These are phyloP conservation scores for Loripinus fragilis DNA, from an alignment of 2,888 invertebrate species.

Conservation along the genomic window DNA sequence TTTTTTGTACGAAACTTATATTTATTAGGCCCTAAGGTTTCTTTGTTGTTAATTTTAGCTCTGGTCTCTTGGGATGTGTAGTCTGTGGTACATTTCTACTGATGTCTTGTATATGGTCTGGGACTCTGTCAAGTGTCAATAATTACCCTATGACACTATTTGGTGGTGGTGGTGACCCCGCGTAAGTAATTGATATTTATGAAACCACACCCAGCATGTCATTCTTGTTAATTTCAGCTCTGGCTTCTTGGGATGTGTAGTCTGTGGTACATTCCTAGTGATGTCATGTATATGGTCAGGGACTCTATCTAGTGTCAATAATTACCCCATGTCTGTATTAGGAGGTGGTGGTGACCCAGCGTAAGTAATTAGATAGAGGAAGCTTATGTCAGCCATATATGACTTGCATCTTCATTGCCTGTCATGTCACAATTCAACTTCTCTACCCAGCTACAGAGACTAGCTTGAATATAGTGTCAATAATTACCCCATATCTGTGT, in stretches of 20 bases:
- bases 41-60: too few species aligned
- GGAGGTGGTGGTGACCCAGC: constrained; percentile 24
- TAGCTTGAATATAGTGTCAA: constrained; percentile 33
- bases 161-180: constrained; percentile 23
- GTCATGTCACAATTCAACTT: too few species aligned
- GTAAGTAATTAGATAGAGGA: too few species aligned
- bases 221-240: constrained; percentile 33
- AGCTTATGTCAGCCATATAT: too few species aligned
- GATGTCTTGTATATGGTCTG: constrained; percentile 42
- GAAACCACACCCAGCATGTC: too few species aligned
- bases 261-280: constrained; percentile 45
- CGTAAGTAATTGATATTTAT: too few species aligned
- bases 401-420: too few species aligned
- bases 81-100: constrained; percentile 45
- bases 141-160: constrained; percentile 39
- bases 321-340: constrained; percentile 38
- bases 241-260: constrained; percentile 35
- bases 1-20: too few species aligned
- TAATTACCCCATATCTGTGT: constrained; percentile 37
- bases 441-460: too few species aligned
- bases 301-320: constrained; percentile 35
- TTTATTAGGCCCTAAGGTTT: too few species aligned
- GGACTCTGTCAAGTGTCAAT: constrained; percentile 40
- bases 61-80: constrained; percentile 37
- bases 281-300: constrained; percentile 44